These are phyloP conservation scores for Loripinus fragilis DNA, from an alignment of 2,888 invertebrate genomes.

Conservation along the genomic window DNA sequence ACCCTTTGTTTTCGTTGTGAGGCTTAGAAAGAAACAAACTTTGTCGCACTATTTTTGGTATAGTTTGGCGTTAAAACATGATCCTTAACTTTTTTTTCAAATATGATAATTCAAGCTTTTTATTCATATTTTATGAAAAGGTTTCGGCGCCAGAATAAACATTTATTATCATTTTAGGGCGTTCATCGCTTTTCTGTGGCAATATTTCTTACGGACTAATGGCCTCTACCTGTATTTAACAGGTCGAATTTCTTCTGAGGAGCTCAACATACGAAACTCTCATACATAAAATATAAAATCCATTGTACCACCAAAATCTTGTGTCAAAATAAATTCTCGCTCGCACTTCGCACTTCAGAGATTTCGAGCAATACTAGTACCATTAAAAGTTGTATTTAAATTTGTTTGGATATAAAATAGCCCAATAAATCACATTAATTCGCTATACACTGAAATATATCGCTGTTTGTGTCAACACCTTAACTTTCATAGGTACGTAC, in stretches of 20 bases:
- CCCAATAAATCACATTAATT: slow-evolving; percentile 13
- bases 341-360: slow-evolving; percentile 13
- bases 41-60: too few relatives aligned
- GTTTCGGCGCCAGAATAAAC: slow-evolving; percentile 16
- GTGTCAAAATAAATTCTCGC: slow-evolving; percentile 15
- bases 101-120: slow-evolving; percentile 18
- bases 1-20: too few relatives aligned
- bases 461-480: not conserved
- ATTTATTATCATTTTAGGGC: slow-evolving; percentile 16
- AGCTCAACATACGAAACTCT: slow-evolving; percentile 6
- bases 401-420: slow-evolving; percentile 20
- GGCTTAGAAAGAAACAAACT: too few relatives aligned
- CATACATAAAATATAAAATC: not conserved
- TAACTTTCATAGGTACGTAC: slow-evolving; percentile 2
- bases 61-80: not conserved
- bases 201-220: slow-evolving; percentile 11
- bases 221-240: not conserved
- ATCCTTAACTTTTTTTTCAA: slow-evolving; percentile 7
- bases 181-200: not conserved
- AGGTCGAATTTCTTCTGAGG: slow-evolving; percentile 1
- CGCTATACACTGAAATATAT: slow-evolving; percentile 17
- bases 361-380: slow-evolving; percentile 4
- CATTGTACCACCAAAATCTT: slow-evolving; percentile 6
- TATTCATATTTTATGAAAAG: slow-evolving; percentile 7
- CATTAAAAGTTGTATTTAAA: slow-evolving; percentile 21